These are phyloP conservation scores for Bombyx mandarina DNA, from an alignment of 1,140 invertebrate species.

Conservation along the genomic window DNA sequence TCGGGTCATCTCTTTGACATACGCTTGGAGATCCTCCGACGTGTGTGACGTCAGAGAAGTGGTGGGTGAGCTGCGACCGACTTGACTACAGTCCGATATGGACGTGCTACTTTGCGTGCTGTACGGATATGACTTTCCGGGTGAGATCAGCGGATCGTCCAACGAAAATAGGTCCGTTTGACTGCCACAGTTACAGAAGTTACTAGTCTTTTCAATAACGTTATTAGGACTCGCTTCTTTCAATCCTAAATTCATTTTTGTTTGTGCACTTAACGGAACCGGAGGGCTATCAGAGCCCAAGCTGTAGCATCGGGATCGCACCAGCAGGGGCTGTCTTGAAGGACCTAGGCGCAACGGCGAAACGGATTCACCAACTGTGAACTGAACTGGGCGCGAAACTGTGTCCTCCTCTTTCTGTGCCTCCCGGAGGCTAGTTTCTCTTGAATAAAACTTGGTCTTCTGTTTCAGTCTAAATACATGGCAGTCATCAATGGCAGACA, in stretches of 20 bases:
- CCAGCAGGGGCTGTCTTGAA: constrained; percentile 35
- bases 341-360: constrained; percentile 62
- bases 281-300: constrained; percentile 72
- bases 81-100: constrained; percentile 69
- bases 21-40: constrained; percentile 78
- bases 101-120: constrained; percentile 59
- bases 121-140: constrained; percentile 65
- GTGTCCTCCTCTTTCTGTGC: constrained; percentile 39
- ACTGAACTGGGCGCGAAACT: constrained; percentile 72
- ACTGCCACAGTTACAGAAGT: constrained; percentile 79
- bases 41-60: constrained; percentile 71
- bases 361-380: constrained; percentile 77
- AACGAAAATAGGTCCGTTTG: constrained; percentile 78
- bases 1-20: constrained; percentile 82
- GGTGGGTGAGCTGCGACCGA: constrained; percentile 75
- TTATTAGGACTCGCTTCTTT: constrained; percentile 58
- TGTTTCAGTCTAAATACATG: constrained; percentile 63
- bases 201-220: constrained; percentile 41
- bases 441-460: constrained; percentile 56
- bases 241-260: constrained; percentile 74
- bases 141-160: constrained; percentile 71
- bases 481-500: constrained; percentile 74
- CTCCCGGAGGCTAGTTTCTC: constrained; percentile 63
- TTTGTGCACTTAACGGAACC: constrained; percentile 74
- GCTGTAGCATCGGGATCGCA: constrained; percentile 73